Conservation (phyloP, 2,113 vertebrate genomes). For the Hemichromis elongatus region DNA sequence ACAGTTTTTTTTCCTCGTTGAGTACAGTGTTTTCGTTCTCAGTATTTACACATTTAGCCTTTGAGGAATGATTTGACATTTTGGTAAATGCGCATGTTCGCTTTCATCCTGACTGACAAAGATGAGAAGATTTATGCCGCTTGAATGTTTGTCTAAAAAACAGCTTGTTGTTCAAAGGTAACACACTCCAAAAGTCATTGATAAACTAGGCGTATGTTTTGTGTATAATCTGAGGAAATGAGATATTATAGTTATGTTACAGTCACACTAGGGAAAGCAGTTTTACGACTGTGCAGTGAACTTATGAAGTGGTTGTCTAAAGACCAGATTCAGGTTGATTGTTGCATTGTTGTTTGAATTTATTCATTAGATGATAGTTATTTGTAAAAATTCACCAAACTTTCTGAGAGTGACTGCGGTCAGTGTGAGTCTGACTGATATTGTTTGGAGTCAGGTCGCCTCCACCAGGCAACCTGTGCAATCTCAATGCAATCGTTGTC, state of each 20-base stretch:
- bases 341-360: neutral
- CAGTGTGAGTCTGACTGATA: neutral
- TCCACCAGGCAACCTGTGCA: neutral
- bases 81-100: neutral
- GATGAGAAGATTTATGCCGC: neutral
- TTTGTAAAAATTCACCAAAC: neutral
- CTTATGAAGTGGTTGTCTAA: neutral
- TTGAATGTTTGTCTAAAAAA: neutral
- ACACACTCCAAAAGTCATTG: neutral
- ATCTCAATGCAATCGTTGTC: neutral
- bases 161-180: neutral
- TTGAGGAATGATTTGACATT: neutral
- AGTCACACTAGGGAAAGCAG: neutral
- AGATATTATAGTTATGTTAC: neutral
- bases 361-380: neutral
- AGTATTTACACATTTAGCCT: conserved; percentile 28
- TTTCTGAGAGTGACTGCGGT: neutral
- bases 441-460: neutral
- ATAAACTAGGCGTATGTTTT: neutral
- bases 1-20: conserved; percentile 41
- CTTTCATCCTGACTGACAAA: neutral
- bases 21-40: conserved; percentile 13
- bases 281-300: neutral
- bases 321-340: neutral
- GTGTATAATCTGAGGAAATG: neutral